These are phyloP conservation scores for Ochotona curzoniae DNA, from an alignment of 2,113 vertebrate genomes.

Conservation along the genomic window DNA sequence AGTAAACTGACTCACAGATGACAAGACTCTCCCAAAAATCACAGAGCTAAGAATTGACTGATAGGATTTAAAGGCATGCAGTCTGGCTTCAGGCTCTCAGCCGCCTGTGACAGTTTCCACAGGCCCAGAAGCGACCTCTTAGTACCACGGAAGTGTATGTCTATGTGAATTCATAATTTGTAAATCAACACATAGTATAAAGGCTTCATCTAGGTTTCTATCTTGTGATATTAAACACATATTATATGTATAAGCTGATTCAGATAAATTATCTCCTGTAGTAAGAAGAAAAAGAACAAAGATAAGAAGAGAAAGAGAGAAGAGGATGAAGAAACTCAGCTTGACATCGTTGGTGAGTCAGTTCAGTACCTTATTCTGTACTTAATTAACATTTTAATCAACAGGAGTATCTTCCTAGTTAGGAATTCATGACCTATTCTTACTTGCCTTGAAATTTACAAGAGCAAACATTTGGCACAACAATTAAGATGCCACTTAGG, in stretches of 20 bases:
- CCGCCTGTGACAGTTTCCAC: too few relatives aligned
- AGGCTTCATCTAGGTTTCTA: not conserved
- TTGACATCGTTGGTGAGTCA: constrained; percentile 92
- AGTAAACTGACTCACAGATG: not conserved
- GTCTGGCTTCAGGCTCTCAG: not conserved
- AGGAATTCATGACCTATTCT: not conserved
- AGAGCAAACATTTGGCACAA: too few relatives aligned
- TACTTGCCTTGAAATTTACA: not conserved
- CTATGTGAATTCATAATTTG: not conserved
- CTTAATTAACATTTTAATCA: not conserved
- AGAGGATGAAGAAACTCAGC: constrained; percentile 88
- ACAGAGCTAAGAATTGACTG: not conserved
- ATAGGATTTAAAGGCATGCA: not conserved
- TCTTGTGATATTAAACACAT: not conserved
- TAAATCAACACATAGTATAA: not conserved
- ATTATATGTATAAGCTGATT: not conserved
- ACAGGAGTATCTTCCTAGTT: not conserved
- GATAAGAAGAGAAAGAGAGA: constrained; percentile 93
- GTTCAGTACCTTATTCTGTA: rapidly evolving
- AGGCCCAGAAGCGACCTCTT: not conserved
- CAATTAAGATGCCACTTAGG: not conserved
- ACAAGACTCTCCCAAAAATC: constrained; percentile 6
- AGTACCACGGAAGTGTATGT: not conserved
- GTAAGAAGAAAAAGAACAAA: constrained; percentile 93
- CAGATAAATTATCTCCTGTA: not conserved